Evolutionary conservation across 2,113 vertebrate species (phyloP).

Genomic region (Megalops atlanticus): DNA sequence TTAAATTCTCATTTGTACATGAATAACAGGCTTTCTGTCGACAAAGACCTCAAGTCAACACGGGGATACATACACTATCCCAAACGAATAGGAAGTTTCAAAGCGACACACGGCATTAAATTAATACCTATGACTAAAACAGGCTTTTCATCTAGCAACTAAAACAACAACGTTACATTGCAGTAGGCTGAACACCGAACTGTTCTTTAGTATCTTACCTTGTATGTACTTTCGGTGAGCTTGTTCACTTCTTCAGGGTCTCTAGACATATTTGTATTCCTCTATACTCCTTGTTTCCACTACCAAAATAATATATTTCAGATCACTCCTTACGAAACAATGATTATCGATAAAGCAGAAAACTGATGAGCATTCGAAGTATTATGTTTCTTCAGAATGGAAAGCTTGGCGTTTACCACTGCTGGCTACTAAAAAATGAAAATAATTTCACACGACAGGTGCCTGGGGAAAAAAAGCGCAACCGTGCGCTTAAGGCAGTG

Average conservation of each 20-base stretch:
- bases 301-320: neutral
- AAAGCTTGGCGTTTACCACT: neutral
- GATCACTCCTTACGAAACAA: neutral
- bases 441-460: neutral
- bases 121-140: neutral
- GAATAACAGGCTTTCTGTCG: neutral
- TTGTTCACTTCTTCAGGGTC: conserved; percentile 86
- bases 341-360: neutral
- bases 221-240: conserved; percentile 91
- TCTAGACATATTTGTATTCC: conserved; percentile 77
- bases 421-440: neutral
- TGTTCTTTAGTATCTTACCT: conserved; percentile 65
- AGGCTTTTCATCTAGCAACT: neutral
- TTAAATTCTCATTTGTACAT: neutral
- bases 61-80: no score
- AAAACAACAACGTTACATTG: neutral
- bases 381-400: neutral
- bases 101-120: neutral
- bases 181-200: neutral
- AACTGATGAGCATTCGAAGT: neutral
- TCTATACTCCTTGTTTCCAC: conserved; percentile 26
- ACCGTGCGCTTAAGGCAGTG: neutral
- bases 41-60: no score
- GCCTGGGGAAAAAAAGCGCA: neutral
- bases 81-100: neutral